Conservation (phyloP, 1,140 invertebrate genomes). For the Tetramorium simillimum region DNA sequence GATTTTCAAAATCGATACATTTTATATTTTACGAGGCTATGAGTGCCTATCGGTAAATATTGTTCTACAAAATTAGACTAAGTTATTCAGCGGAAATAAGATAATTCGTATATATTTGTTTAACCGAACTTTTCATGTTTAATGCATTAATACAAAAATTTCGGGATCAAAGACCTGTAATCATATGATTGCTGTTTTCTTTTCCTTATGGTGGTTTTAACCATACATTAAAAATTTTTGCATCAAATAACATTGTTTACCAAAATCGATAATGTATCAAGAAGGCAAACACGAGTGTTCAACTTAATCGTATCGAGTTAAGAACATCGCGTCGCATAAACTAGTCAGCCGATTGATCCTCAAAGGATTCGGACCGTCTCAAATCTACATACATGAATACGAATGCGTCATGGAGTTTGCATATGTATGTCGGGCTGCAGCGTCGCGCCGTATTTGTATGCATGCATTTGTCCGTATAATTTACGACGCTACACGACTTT, state of each 20-base stretch:
- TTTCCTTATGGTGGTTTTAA: not conserved
- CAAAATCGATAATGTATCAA: not conserved
- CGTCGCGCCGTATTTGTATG: constrained; percentile 32
- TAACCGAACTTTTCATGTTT: not conserved
- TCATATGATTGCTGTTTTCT: not conserved
- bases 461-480: constrained; percentile 63
- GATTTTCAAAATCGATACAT: not conserved
- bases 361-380: constrained; percentile 67
- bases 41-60: not conserved
- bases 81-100: not conserved
- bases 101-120: not conserved
- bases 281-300: not conserved
- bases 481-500: constrained; percentile 41
- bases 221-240: not conserved
- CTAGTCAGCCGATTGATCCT: constrained; percentile 62
- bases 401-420: constrained; percentile 70
- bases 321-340: constrained; percentile 41
- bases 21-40: not conserved
- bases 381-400: constrained; percentile 72
- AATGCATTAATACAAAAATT: not conserved
- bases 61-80: not conserved
- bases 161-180: not conserved
- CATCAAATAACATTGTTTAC: not conserved
- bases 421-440: constrained; percentile 66
- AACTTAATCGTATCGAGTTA: constrained; percentile 25